Evolutionary conservation across 2,888 invertebrate genomes (phyloP), one percentile per base, ranked within the genome.

Genomic region (Magallana nippona): DNA sequence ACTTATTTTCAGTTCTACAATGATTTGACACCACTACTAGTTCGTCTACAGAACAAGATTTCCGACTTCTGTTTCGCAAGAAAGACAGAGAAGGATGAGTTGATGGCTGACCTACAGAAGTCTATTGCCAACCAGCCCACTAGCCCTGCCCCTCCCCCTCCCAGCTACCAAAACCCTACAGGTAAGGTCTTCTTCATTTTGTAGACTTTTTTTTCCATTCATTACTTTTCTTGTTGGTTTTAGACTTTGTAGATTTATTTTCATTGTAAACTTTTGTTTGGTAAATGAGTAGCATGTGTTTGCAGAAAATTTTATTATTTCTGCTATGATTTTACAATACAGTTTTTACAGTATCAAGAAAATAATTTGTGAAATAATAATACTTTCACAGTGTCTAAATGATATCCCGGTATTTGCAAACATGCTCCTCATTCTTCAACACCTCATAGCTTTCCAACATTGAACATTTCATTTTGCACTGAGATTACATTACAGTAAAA

Each of bases 21-120:
- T 90, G 95, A 96, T 90, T 92, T 95, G 84, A 95, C 95, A 8
- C 96, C 98, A 96, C 95, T 99, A 91, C 95, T 99, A 93, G 96
- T 99, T 22, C 96, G 97, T 84, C 98, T 98, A 95, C 99, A 99
- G 95, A 98, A 97, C 95, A 99, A 99, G 95, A 97, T 99, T 86
- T 96, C 97, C 10, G 99, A 99, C 95, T 99, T 97, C 95, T 98
- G 98, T 94, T 99, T 99, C 95, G 99, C 99, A 62, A 97, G 99
- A 57, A 98, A 98, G 95, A 99, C 99, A 0, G 99, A 99, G 95
- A 99, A 99, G 94, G 99, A 99, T 91, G 99, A 99, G 94, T 95
- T 99, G 89, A 95, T 99, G 94, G 97, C 98, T 94, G 98, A 99
- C 95, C 95, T 99, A 85, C 98, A 98, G 86, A 96, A 97, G 81